Evolutionary conservation across 2,888 invertebrate species (phyloP).

Genomic region (Carterocephalus palaemon): DNA sequence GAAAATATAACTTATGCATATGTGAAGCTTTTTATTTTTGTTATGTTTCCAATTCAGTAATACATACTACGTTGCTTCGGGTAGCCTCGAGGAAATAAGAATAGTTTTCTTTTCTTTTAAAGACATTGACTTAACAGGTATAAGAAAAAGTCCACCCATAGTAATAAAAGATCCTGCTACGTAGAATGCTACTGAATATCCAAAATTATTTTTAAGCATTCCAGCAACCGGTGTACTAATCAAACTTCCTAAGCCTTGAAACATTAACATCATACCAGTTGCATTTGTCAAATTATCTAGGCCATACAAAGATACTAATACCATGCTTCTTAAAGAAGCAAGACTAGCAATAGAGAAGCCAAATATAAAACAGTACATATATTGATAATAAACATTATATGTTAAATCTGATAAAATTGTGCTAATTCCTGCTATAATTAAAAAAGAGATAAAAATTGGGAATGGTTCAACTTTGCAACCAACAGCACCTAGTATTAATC

Average conservation of each 20-base stretch:
- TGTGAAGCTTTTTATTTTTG: too few relatives aligned
- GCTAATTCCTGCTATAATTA: conserved; percentile 44
- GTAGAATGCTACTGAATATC: conserved; percentile 53
- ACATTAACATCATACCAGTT: conserved; percentile 61
- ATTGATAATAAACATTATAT: conserved; percentile 56
- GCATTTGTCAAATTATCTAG: conserved; percentile 67
- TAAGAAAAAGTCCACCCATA: conserved; percentile 49
- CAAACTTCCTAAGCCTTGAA: conserved; percentile 62
- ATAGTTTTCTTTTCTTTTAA: conserved; percentile 9
- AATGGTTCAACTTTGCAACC: conserved; percentile 54
- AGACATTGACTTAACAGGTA: conserved; percentile 39
- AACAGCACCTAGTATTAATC: conserved; percentile 49
- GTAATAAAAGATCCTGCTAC: conserved; percentile 53
- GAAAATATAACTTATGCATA: too few relatives aligned
- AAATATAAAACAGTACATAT: conserved; percentile 50
- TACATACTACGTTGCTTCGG: conserved; percentile 1
- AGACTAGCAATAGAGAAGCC: conserved; percentile 55
- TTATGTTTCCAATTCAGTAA: too few relatives aligned
- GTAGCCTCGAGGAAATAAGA: background rate
- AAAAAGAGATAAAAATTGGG: conserved; percentile 37
- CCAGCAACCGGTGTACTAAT: conserved; percentile 63
- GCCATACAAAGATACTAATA: conserved; percentile 61
- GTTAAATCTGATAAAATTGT: conserved; percentile 53
- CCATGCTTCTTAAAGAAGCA: conserved; percentile 54
- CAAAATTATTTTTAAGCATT: conserved; percentile 47